These are phyloP conservation scores for Poecilobothrus nobilitatus DNA, from an alignment of 2,888 invertebrate genomes.

Conservation along the genomic window DNA sequence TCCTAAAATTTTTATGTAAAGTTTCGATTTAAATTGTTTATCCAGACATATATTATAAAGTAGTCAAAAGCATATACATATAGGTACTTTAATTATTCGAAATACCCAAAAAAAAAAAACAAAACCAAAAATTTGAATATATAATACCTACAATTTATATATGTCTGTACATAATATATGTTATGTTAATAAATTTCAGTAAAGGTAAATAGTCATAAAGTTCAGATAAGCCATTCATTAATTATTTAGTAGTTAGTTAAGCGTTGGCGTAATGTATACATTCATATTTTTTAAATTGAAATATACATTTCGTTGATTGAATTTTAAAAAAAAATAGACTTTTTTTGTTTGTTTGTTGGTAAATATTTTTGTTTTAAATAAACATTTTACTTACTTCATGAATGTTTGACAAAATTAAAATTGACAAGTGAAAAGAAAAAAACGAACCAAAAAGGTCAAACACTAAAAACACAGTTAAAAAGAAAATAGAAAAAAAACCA, in stretches of 20 bases:
- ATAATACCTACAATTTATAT: too few species aligned
- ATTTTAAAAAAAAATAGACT: neutral
- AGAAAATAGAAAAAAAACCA: neutral
- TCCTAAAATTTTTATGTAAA: too few species aligned
- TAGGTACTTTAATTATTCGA: too few species aligned
- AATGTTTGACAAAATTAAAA: neutral
- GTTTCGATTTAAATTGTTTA: too few species aligned
- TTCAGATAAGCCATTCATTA: neutral
- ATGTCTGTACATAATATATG: too few species aligned
- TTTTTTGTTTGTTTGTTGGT: neutral
- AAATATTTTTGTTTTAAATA: too few species aligned
- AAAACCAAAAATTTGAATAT: too few species aligned
- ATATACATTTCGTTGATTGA: neutral
- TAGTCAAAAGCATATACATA: too few species aligned
- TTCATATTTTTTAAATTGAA: constrained; percentile 1
- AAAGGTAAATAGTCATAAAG: neutral
- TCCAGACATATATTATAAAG: too few species aligned
- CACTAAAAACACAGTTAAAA: neutral
- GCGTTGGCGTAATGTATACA: neutral
- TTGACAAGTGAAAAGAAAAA: neutral
- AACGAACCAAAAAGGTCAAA: neutral
- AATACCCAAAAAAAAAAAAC: too few species aligned
- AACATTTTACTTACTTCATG: neutral
- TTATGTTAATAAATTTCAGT: too few species aligned
- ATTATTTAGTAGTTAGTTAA: neutral